A percentile compares a stretch with the other conserved stretches of the same genome.
Conservation (phyloP, 2,797 vertebrate genomes). For the Pantherophis alleghaniensis region DNA sequence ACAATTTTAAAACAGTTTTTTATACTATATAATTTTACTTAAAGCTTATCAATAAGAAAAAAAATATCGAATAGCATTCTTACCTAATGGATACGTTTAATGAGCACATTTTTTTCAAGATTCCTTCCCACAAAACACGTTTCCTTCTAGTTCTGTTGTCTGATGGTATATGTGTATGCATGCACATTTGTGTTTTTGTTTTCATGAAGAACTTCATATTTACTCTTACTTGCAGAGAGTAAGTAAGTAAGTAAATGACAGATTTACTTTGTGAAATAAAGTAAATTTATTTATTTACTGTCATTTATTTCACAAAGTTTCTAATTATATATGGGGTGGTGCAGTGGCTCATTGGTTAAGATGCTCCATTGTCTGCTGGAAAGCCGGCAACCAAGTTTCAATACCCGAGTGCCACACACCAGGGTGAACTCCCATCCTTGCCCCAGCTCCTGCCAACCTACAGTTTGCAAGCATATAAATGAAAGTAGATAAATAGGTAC, state of each 20-base stretch:
- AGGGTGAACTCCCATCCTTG: not conserved
- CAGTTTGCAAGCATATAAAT: not conserved
- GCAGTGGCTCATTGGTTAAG: not conserved
- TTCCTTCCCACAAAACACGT: not conserved
- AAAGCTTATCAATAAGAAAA: not conserved
- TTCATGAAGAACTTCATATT: conserved; percentile 52
- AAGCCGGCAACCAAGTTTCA: not conserved
- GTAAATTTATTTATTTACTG: not conserved
- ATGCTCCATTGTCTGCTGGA: not conserved
- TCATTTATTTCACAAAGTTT: conserved; percentile 45
- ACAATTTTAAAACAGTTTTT: not conserved
- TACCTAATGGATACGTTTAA: conserved; percentile 1
- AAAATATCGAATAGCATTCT: not conserved
- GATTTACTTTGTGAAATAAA: no score
- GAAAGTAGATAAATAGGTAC: not conserved
- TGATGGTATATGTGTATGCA: conserved; percentile 37
- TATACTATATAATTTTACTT: not conserved
- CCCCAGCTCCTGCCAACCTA: not conserved
- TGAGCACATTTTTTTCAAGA: conserved; percentile 31
- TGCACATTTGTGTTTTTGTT: conserved; percentile 41
- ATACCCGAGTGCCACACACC: not conserved
- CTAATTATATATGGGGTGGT: not conserved
- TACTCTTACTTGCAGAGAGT: conserved; percentile 30
- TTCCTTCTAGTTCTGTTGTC: conserved; percentile 27
- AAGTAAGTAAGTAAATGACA: no score